Conservation (phyloP, 2,113 vertebrate species). For the Dasyprocta punctata region DNA sequence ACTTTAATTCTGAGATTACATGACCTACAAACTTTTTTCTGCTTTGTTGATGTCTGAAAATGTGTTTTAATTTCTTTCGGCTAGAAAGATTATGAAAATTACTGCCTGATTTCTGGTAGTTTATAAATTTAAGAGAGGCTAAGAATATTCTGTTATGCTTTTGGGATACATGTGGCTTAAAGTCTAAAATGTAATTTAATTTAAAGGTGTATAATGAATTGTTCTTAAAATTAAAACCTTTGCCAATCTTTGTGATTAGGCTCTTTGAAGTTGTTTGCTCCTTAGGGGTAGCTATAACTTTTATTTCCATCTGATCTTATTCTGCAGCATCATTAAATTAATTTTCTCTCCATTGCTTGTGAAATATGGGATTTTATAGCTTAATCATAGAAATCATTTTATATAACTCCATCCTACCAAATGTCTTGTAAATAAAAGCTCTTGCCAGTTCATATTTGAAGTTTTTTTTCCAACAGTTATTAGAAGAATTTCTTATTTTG, state of each 20-base stretch:
- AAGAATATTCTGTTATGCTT: conserved; percentile 39
- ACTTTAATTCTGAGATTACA: conserved; percentile 58
- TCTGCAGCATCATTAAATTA: conserved; percentile 63
- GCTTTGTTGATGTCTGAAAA: conserved; percentile 46
- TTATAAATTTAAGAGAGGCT: conserved; percentile 48
- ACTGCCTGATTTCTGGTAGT: neutral
- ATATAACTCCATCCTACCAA: neutral
- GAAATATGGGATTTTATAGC: conserved; percentile 9
- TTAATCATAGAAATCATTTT: neutral
- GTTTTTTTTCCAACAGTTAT: conserved; percentile 6
- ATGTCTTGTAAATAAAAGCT: neutral
- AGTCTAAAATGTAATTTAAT: conserved; percentile 49
- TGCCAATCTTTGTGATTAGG: neutral
- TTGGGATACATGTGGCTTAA: conserved; percentile 28
- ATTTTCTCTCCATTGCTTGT: conserved; percentile 50
- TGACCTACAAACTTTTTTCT: conserved; percentile 32
- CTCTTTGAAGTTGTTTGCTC: conserved; percentile 51
- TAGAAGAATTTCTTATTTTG: conserved; percentile 41
- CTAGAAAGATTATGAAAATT: conserved; percentile 49
- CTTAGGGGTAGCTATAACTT: conserved; percentile 39
- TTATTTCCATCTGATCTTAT: conserved; percentile 36
- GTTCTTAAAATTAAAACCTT: conserved; percentile 44
- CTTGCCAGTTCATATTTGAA: conserved; percentile 34
- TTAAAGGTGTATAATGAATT: conserved; percentile 31
- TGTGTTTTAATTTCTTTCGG: conserved; percentile 59